Evolutionary conservation across 2,888 invertebrate species (phyloP), one percentile per base, ranked within the genome.

Genomic region (Orthonychiurus folsomi): DNA sequence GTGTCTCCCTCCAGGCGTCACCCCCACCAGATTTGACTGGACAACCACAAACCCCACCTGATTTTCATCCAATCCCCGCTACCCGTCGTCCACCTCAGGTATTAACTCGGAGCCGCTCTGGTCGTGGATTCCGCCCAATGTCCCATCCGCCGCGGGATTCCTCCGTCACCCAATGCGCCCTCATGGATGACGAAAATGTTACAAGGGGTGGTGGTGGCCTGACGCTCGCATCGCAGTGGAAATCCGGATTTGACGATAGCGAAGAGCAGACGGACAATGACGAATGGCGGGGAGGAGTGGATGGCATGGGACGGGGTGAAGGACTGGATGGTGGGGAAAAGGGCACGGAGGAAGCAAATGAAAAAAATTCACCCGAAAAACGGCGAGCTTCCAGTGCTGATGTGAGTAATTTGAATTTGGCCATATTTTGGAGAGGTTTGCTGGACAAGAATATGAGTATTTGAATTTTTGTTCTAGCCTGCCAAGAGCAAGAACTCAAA

Each of bases 241-340:
- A 93, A 76, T 93, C 93, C 0, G 93, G 94, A 76, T 94, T 94
- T 76, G 93, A 93, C 74, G 93, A 94, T 76, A 93, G 93, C 0
- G 93, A 94, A 71, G 91, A 92, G 56, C 5, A 5, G 5, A 91
- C 91, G 0, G 93, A 93, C 76, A 92, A 93, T 77, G 92, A 93
- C 77, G 93, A 93, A 77, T 92, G 92, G 89, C 91, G 90, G 74
- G 90, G 88, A 69, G 92, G 92, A 73, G 2, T 18, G 27, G 21
- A n/a, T 63, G 67, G 58, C 67, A 24, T 54, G 65, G 26, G 59
- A 63, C 59, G 64, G 63, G 64, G 61, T 55, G 54, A 15, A 27
- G 28, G 56, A 1, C 57, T 61, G 23, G 65, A 68, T 23, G 61
- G 61, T 52, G 66, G 65, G 56, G 66, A 66, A 54, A 68, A 68